Percentiles rank a stretch among this genome's conserved stretches.
Conservation (phyloP, 1,140 invertebrate species). For the Drosophila micromelanica region DNA sequence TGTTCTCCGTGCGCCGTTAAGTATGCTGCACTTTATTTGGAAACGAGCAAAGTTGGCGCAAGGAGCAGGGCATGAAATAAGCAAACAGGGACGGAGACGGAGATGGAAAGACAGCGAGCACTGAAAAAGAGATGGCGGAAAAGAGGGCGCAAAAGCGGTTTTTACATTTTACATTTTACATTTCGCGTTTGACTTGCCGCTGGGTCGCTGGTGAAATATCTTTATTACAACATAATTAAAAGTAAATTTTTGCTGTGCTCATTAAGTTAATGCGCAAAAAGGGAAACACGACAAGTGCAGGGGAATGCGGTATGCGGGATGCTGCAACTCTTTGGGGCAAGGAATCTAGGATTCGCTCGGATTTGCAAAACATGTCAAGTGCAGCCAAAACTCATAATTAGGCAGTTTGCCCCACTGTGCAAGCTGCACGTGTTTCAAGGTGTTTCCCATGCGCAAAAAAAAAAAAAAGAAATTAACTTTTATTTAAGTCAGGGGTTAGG, state of each 20-base stretch:
- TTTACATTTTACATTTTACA: conserved; percentile 12
- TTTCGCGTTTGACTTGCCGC: conserved; percentile 24
- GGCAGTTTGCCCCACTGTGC: not conserved
- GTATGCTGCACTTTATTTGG: conserved; percentile 56
- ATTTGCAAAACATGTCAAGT: conserved; percentile 17
- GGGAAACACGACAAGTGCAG: conserved; percentile 20
- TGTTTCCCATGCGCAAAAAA: too few species aligned
- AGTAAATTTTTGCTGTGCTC: conserved; percentile 51
- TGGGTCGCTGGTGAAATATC: conserved; percentile 40
- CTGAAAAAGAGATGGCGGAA: too few species aligned
- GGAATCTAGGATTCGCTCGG: not conserved
- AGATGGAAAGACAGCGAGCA: not conserved
- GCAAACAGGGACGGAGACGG: not conserved
- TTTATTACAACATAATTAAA: conserved; percentile 69
- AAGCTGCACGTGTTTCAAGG: not conserved
- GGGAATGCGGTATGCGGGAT: not conserved
- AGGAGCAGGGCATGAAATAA: not conserved
- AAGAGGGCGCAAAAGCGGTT: conserved; percentile 15
- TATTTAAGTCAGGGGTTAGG: too few species aligned
- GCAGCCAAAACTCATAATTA: conserved; percentile 10
- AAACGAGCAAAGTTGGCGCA: conserved; percentile 41
- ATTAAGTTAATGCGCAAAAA: conserved; percentile 65
- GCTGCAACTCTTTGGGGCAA: not conserved
- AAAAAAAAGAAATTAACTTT: too few species aligned
- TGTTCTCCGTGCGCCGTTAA: conserved; percentile 36